These are phyloP conservation scores for Brachynemurus nebulosus DNA, from an alignment of 2,888 invertebrate species.

Conservation along the genomic window DNA sequence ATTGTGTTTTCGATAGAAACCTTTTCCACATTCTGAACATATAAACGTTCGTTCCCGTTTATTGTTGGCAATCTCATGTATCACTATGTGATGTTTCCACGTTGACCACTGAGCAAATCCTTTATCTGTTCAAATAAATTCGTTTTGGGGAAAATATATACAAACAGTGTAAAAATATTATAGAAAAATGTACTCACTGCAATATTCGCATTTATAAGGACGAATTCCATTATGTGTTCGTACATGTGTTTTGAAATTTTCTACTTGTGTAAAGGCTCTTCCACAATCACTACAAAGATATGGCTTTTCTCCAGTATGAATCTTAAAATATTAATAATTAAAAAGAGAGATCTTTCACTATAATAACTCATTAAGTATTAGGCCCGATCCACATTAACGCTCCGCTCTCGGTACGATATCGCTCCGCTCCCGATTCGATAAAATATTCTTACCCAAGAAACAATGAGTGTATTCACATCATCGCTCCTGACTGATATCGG, in stretches of 20 bases:
- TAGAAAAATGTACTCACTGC: too few relatives aligned
- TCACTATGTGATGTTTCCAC: slow-evolving; percentile 19
- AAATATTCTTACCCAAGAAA: too few relatives aligned
- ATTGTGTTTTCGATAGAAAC: slow-evolving; percentile 18
- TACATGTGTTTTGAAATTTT: slow-evolving; percentile 16
- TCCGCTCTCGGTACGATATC: too few relatives aligned
- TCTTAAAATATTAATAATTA: slow-evolving; percentile 1
- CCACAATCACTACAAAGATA: slow-evolving; percentile 11
- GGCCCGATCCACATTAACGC: too few relatives aligned
- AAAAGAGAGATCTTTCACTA: too few relatives aligned
- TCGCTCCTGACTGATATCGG: too few relatives aligned
- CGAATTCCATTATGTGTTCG: slow-evolving; percentile 20
- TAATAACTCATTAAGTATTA: too few relatives aligned
- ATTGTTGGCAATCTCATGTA: too few relatives aligned
- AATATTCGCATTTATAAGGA: slow-evolving; percentile 20
- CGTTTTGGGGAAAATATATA: too few relatives aligned
- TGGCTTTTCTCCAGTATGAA: slow-evolving; percentile 6
- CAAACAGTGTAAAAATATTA: too few relatives aligned
- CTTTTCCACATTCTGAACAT: slow-evolving; percentile 20
- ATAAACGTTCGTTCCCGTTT: slow-evolving; percentile 16
- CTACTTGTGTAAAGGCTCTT: slow-evolving; percentile 9
- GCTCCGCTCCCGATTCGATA: too few relatives aligned
- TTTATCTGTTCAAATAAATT: not conserved
- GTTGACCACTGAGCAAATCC: slow-evolving; percentile 20
- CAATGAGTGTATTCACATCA: too few relatives aligned